Evolutionary conservation across 2,113 vertebrate genomes (phyloP), one percentile per base, ranked within the genome.

Genomic region (Dicrurus megarhynchus): DNA sequence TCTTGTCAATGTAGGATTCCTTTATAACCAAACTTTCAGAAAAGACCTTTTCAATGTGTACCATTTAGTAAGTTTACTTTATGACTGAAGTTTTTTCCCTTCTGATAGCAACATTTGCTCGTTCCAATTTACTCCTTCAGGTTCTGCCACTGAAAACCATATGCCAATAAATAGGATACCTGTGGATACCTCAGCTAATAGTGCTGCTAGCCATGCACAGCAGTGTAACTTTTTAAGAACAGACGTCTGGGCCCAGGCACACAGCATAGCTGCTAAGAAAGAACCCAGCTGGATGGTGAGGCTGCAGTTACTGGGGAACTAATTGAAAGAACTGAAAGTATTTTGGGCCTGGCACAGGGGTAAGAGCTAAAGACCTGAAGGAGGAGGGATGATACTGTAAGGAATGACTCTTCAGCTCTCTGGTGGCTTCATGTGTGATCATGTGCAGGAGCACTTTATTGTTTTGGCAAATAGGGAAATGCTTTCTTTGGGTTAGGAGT

Each of bases 361-460:
- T 53, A 79, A 75, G 28, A 65, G 33, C 22, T 57, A 46, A 84
- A 68, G 44, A 76, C 19, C 3, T 4, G 4, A 77, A 68, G 24
- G 6, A 82, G 10, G 10, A 85, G 13, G 39, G 33, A 28, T 1
- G 1, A 57, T 42, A 20, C 9, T 0, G 0, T 44, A 26, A 52
- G 22, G 12, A 28, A 50, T 71, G 47, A 23, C 30, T 70, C 18
- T 74, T 28, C 56, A 85, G 19, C 15, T 83, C 13, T 82, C 13
- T 74, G 53, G 32, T 47, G 33, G 35, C 22, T 85, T 90, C 61
- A 46, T 6, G 3, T 32, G 10, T 53, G 65, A 37, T 46, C 53
- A 50, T 0, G 0, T 59, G 39, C 9, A 89, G 39, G 35, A 76
- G 8, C 13, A 73, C 37, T 37, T 46, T 49, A 46, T 46, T 90